phyloP scores from a whole-genome alignment of 2,888 invertebrate genomes.

The Lithophane socia region DNA sequence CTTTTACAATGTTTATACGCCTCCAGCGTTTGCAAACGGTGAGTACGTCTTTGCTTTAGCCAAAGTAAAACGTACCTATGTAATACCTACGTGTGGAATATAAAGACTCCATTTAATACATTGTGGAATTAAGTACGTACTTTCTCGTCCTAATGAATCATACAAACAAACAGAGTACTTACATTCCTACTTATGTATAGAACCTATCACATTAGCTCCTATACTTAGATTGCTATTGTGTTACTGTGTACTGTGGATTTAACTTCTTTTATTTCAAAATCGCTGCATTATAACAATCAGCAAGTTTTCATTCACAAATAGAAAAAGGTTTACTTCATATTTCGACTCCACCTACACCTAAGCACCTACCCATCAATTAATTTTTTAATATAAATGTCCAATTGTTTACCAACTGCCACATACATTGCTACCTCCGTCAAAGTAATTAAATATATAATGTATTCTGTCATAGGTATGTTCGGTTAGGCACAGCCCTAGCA shows the following conservation, averaged over 20 bases:
- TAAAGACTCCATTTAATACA: slow-evolving; percentile 23
- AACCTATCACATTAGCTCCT: not conserved
- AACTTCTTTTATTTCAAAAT: not conserved
- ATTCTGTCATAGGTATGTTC: slow-evolving; percentile 27
- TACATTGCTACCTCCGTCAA: slow-evolving; percentile 41
- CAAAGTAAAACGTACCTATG: slow-evolving; percentile 1
- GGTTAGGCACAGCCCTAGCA: slow-evolving; percentile 27
- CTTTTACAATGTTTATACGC: slow-evolving; percentile 57
- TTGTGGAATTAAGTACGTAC: not conserved
- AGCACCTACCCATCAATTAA: slow-evolving; percentile 11
- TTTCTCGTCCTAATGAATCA: slow-evolving; percentile 16
- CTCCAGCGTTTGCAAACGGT: slow-evolving; percentile 47
- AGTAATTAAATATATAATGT: slow-evolving; percentile 37
- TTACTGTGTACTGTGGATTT: not conserved
- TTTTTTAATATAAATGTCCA: slow-evolving; percentile 18
- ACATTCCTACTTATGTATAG: not conserved
- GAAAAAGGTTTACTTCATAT: not conserved
- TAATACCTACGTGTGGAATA: slow-evolving; percentile 9
- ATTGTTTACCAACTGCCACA: slow-evolving; percentile 24
- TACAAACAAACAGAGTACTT: not conserved
- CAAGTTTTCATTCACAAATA: not conserved
- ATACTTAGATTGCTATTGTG: not conserved
- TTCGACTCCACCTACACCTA: not conserved
- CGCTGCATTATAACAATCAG: not conserved
- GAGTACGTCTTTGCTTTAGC: slow-evolving; percentile 13